Evolutionary conservation across 1,140 invertebrate species (phyloP).

Genomic region (Pectinophora gossypiella): DNA sequence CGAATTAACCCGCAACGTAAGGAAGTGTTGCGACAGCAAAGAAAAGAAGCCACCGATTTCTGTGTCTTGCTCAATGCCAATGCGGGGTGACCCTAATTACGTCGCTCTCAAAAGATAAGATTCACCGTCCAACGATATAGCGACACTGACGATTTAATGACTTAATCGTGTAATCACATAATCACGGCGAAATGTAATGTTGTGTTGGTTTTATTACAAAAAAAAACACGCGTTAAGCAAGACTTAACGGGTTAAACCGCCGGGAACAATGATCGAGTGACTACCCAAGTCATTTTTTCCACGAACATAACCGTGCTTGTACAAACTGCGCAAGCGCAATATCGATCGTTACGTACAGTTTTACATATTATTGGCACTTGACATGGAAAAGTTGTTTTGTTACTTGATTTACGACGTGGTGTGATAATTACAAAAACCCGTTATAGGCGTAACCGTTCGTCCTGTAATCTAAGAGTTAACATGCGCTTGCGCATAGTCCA

Average conservation of each 20-base stretch:
- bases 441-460: neutral
- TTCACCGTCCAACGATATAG: constrained; percentile 5
- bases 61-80: neutral
- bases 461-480: neutral
- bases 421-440: neutral
- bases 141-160: constrained; percentile 7
- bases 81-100: constrained; percentile 13
- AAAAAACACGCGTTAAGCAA: constrained; percentile 17
- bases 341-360: neutral
- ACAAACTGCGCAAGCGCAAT: neutral
- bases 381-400: constrained; percentile 10
- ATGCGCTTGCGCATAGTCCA: neutral
- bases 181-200: constrained; percentile 9
- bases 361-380: neutral
- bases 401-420: constrained; percentile 17
- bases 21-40: no score
- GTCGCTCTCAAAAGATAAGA: constrained; percentile 13
- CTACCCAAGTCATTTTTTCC: neutral
- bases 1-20: no score
- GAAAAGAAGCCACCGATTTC: neutral
- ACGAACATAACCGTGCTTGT: no score
- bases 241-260: neutral
- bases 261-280: neutral
- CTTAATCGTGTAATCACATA: constrained; percentile 13
- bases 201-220: constrained; percentile 18